Conservation (phyloP, 2,888 invertebrate species). For the Apamea epomidion region DNA sequence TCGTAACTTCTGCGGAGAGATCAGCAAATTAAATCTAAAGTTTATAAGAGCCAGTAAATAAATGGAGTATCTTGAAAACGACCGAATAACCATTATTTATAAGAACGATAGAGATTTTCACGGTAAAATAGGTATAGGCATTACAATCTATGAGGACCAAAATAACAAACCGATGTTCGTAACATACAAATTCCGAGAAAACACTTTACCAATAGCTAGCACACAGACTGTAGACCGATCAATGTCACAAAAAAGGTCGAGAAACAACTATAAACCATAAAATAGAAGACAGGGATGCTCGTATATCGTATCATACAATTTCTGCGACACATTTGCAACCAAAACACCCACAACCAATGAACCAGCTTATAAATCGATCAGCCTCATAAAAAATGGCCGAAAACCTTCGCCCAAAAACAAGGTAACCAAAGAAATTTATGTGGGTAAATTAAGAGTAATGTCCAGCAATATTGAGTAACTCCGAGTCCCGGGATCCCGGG, state of each 20-base stretch:
- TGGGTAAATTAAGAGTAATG: slow-evolving; percentile 68
- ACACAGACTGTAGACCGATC: background rate
- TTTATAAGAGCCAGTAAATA: background rate
- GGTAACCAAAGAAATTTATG: slow-evolving; percentile 59
- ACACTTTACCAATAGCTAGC: background rate
- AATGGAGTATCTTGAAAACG: too few relatives aligned
- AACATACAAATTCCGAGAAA: background rate
- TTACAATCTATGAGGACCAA: background rate
- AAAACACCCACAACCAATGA: background rate
- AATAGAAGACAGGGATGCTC: background rate
- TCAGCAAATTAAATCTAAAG: background rate
- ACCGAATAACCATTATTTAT: background rate
- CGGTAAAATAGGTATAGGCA: too few relatives aligned
- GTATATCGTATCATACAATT: too few relatives aligned
- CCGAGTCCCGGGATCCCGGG: slow-evolving; percentile 18
- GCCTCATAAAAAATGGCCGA: slow-evolving; percentile 31
- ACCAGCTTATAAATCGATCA: slow-evolving; percentile 27
- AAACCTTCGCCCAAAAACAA: slow-evolving; percentile 22
- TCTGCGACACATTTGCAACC: background rate
- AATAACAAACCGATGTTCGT: slow-evolving; percentile 8
- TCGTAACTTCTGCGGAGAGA: background rate
- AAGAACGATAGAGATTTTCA: background rate
- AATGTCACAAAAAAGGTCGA: background rate
- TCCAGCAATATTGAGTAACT: slow-evolving; percentile 53
- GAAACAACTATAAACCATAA: background rate